Evolutionary conservation across 53 echinoderm and acorn worm genomes (phyloP), one percentile per base, ranked within the genome.

Genomic region (Apostichopus leukothele): DNA sequence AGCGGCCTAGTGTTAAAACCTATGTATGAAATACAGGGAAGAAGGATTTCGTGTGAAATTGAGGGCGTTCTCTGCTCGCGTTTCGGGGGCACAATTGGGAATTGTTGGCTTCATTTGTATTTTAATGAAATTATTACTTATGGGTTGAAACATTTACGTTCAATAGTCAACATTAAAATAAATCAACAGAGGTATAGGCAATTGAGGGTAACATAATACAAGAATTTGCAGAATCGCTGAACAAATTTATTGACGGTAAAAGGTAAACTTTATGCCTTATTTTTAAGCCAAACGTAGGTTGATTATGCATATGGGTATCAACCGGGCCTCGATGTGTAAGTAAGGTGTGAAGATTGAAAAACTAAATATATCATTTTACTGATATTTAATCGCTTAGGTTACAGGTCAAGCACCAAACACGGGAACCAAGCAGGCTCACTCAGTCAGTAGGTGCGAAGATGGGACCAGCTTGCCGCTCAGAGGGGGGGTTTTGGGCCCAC

Each of bases 1-100:
- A 81, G 81, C 81, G 81, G 81, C 81, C 81, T 81, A 81, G 81
- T 81, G 81, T 81, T 81, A 81, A 81, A 81, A 81, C 81, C 81
- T 81, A 81, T 81, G 81, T 81, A 81, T 81, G 81, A 81, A 81
- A 81, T 81, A 55, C 81, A 60, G 59, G 53, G 20, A 81, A 22
- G 81, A 54, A 5, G 55, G 54, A 81, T 81, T n/a, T 71, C 81
- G 81, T 54, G 81, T 81, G 81, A 59, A 81, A 81, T n/a, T 81
- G 81, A 59, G 81, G 81, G 81, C 81, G 81, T 81, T 81, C 81
- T 81, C 9, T 52, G 18, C 81, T 59, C 54, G 59, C 81, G 81
- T 59, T 54, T 54, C 52, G 23, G 59, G 81, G 81, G 18, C 59
- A 22, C 81, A 21, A 50, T 53, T 25, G 81, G 81, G 81, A 81